Conservation (phyloP, 1,140 invertebrate species). For the Hylaeus anthracinus region DNA sequence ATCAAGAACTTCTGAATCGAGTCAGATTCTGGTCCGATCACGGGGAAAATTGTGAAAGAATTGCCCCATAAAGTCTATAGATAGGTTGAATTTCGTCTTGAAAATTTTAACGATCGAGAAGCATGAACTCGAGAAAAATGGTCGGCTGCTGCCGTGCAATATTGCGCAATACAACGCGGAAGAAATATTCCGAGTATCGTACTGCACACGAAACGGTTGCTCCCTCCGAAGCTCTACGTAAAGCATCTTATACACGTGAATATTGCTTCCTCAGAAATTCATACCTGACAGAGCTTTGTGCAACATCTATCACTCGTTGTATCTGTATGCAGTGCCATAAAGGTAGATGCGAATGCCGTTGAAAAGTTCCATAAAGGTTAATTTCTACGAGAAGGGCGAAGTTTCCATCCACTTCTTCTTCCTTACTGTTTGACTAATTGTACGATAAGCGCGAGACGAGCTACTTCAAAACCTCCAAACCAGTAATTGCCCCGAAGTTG, state of each 20-base stretch:
- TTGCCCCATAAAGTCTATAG: neutral
- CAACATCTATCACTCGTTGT: neutral
- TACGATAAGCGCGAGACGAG: neutral
- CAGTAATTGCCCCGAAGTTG: neutral
- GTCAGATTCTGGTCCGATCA: no score
- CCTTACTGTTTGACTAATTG: neutral
- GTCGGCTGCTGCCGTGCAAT: conserved; percentile 12
- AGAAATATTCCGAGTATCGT: neutral
- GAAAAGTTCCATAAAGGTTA: neutral
- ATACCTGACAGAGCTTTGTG: neutral
- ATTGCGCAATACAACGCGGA: conserved; percentile 39
- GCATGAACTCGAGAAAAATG: neutral
- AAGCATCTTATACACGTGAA: neutral
- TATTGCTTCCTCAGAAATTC: conserved; percentile 20
- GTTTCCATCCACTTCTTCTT: conserved; percentile 6
- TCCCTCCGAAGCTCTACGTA: neutral
- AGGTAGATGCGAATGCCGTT: neutral
- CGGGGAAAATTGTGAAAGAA: no score
- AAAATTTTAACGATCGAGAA: conserved; percentile 1
- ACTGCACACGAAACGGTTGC: neutral
- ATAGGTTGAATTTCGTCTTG: neutral
- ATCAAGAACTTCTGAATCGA: no score
- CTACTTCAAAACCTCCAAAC: neutral
- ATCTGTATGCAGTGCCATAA: neutral
- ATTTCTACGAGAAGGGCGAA: neutral